Base-by-base conservation (phyloP, 2,797 vertebrate genomes). In the Typhlichthys eigenmanni region DNA sequence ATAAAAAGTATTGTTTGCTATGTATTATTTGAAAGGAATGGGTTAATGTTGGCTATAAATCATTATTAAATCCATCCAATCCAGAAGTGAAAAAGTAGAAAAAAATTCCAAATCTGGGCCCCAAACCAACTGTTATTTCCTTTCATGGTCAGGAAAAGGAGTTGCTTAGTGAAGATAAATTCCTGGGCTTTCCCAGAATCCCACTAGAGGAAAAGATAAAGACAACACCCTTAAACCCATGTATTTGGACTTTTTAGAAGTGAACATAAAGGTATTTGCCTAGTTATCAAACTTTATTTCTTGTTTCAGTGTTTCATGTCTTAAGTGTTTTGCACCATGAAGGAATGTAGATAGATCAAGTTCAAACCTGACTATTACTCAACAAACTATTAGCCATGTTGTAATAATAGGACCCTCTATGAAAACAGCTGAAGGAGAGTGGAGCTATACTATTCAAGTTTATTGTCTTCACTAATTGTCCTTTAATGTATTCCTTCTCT, bases 141-240 rank as follows among this genome's bases (percentile, higher is more conserved):
- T 82, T 84, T 54, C 62, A 32, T 77, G 84, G 84, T 84, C 84
- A 71, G 4, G 55, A 61, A 67, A 71, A 68, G 63, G 60, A 63
- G 52, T 71, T 80, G 57, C 53, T 46, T 1, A 1, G 12, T 3
- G 2, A 29, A 73, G 76, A 87, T 80, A 80, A 68, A 48, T 10
- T 57, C 12, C 52, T 34, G 9, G 17, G 32, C 58, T 68, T 58
- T 61, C 46, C 13, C 3, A 13, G 17, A 16, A 5, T 32, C 52
- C 16, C 52, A 54, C 29, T 17, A 16, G 12, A 58, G 11, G 51
- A 12, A 58, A 48, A 12, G n/a, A 60, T 68, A 54, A 17, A 5
- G 56, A 2, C 29, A 58, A 17, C 60, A 70, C 51, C 10, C 29
- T 29, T 60, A 34, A 13, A 51, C 56, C 17, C 2, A 19, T 29